These are phyloP conservation scores for Acrossocheilus wenchowensis DNA, from an alignment of 2,797 vertebrate species.

Conservation along the genomic window DNA sequence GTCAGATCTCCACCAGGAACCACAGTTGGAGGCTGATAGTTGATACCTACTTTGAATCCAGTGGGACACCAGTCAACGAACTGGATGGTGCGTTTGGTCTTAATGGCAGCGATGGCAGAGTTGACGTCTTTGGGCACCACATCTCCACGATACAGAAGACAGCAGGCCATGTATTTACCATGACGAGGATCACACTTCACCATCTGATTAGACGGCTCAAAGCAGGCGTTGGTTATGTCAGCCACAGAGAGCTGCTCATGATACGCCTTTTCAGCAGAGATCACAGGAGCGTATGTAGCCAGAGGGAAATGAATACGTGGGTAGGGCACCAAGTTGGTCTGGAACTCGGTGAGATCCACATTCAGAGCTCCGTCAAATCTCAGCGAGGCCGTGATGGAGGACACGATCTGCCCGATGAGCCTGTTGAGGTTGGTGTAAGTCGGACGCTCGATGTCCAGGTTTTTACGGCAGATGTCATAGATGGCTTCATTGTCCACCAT, in stretches of 20 bases:
- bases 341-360: slow-evolving; percentile 61
- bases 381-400: slow-evolving; percentile 59
- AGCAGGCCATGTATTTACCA: slow-evolving; percentile 91
- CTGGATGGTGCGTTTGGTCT: slow-evolving; percentile 87
- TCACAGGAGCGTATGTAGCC: slow-evolving; percentile 67
- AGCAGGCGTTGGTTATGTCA: slow-evolving; percentile 83
- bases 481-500: slow-evolving; percentile 85
- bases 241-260: slow-evolving; percentile 84
- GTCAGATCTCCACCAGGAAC: slow-evolving; percentile 92
- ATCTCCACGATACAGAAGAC: slow-evolving; percentile 87
- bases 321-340: slow-evolving; percentile 61
- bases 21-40: slow-evolving; percentile 91
- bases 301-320: slow-evolving; percentile 60
- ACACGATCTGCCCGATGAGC: slow-evolving; percentile 56
- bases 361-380: slow-evolving; percentile 59
- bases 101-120: slow-evolving; percentile 87
- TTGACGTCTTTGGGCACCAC: slow-evolving; percentile 94
- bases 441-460: slow-evolving; percentile 83
- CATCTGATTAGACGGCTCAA: slow-evolving; percentile 88
- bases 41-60: slow-evolving; percentile 91
- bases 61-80: slow-evolving; percentile 92
- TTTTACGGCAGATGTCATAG: slow-evolving; percentile 83
- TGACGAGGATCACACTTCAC: slow-evolving; percentile 91
- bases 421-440: slow-evolving; percentile 76
- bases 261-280: slow-evolving; percentile 83